Percentiles rank a stretch among this genome's conserved stretches.
Evolutionary conservation across 92 coral and sea anemone genomes (phyloP).

Genomic region (Plumapathes pennacea): DNA sequence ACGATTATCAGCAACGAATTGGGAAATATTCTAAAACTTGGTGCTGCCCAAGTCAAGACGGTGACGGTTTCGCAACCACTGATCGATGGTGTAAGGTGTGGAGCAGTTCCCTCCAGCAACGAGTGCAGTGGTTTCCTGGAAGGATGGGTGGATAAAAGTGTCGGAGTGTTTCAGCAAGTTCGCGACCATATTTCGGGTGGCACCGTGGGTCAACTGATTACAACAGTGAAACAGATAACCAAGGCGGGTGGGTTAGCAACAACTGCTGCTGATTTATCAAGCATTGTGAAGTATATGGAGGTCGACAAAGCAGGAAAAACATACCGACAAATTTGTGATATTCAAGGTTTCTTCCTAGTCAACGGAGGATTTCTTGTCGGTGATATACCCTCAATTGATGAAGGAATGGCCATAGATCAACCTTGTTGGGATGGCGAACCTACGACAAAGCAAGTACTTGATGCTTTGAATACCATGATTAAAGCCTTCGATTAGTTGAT

Average conservation of each 20-base stretch:
- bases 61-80: constrained; percentile 30
- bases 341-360: constrained; percentile 34
- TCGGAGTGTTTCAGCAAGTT: constrained; percentile 31
- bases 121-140: constrained; percentile 48
- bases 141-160: constrained; percentile 14
- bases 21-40: constrained; percentile 8
- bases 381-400: constrained; percentile 10
- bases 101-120: not conserved
- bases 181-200: constrained; percentile 15
- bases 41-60: constrained; percentile 14
- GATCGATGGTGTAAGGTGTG: constrained; percentile 35
- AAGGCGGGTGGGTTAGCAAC: constrained; percentile 2
- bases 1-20: constrained; percentile 18
- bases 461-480: constrained; percentile 34
- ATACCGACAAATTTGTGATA: constrained; percentile 40
- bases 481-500: constrained; percentile 2
- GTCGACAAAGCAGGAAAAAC: not conserved
- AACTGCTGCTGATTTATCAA: constrained; percentile 27
- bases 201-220: constrained; percentile 1
- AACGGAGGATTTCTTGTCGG: constrained; percentile 25
- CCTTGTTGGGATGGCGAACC: constrained; percentile 26
- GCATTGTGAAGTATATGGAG: constrained; percentile 21
- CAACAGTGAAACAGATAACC: constrained; percentile 12
- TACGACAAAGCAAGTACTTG: constrained; percentile 24
- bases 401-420: not conserved